Evolutionary conservation across 2,113 vertebrate genomes (phyloP), one percentile per base, ranked within the genome.

Genomic region (Pedetes capensis): DNA sequence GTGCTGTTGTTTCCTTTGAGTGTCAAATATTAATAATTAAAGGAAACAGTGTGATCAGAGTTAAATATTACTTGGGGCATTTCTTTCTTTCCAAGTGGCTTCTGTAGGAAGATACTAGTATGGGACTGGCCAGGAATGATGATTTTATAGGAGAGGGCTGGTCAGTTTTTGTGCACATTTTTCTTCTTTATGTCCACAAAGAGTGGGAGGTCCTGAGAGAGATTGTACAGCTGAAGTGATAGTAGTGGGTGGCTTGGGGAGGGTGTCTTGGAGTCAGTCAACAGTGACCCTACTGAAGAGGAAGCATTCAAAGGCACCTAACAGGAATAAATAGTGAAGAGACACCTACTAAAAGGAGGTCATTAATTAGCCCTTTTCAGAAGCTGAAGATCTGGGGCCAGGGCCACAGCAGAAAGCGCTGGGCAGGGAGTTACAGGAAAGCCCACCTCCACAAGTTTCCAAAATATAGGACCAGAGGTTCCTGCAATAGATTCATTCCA

Each of bases 21-120:
- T 81, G 79, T 2, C 1, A 76, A 55, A 76, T 82, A 39, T 96
- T 97, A 97, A 96, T 97, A 91, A 95, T 93, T 83, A 95, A 96
- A 97, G 55, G 61, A 75, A 74, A 96, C 84, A 82, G 59, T 87
- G 39, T 89, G 79, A 4, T 88, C 93, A 79, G 72, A 94, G 78
- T 90, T 90, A 95, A 95, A 69, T 75, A 91, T 95, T 95, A 76
- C 61, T 97, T 75, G 59, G 79, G 47, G 13, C 87, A 25, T 57
- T 92, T 78, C 34, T 69, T 74, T 92, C 76, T 87, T 49, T 90
- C 83, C 63, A 72, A 68, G 32, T 44, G 87, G 22, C 66, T 88
- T 96, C 87, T 89, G 37, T 59, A 66, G 86, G 49, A 3, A 85
- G 61, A 82, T 55, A 3, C 17, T 55, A 69, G 55, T 22, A 5